Conservation (phyloP, 2,797 vertebrate genomes). For the Poliocrania exsul region DNA sequence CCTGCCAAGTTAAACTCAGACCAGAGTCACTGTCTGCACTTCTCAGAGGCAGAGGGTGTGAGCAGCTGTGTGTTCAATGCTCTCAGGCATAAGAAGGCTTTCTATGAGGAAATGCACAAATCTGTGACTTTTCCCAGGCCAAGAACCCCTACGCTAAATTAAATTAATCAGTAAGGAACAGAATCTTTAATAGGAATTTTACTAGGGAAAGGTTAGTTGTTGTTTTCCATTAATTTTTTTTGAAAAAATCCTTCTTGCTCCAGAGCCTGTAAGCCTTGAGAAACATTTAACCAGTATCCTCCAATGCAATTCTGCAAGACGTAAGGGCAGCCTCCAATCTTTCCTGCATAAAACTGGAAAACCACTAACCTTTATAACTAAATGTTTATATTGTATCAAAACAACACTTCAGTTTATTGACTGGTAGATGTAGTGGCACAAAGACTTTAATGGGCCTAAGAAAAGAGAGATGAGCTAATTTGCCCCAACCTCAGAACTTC, state of each 20-base stretch:
- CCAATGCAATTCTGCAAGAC: not conserved
- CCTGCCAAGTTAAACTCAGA: not conserved
- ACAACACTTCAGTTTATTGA: not conserved
- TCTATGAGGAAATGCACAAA: not conserved
- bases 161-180: not conserved
- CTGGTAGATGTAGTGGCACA: not conserved
- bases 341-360: not conserved
- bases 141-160: not conserved
- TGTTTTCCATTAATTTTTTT: accelerated
- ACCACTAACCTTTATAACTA: not conserved
- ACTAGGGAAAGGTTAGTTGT: not conserved
- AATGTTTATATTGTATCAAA: not conserved
- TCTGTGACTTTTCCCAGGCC: not conserved
- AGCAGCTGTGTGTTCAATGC: not conserved
- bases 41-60: not conserved
- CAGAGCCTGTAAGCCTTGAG: not conserved
- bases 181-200: not conserved
- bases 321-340: not conserved
- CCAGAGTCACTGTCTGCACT: not conserved
- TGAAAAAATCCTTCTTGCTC: not conserved
- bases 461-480: not conserved
- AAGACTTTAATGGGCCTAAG: not conserved
- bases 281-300: not conserved
- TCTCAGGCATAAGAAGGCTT: not conserved
- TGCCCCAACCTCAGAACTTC: not conserved